Base-by-base conservation (phyloP, 2,888 invertebrate species). In the Drosophila monieri region DNA sequence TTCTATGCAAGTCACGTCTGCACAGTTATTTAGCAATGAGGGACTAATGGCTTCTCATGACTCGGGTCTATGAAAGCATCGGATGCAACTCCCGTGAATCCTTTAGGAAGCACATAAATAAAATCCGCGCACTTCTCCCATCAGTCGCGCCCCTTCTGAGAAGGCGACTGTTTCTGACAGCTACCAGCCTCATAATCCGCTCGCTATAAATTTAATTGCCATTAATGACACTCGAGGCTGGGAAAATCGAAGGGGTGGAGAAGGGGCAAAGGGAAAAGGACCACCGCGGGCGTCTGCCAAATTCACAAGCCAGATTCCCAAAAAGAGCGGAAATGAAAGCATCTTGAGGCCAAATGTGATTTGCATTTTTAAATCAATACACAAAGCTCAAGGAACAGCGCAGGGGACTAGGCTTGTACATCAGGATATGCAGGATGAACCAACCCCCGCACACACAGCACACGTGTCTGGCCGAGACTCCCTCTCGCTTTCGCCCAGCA, bases 281-380 rank as follows among this genome's bases (percentile, higher is more conserved):
- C 23, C 27, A n/a, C 55, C 55, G 54, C 66, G 47, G 65, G 62
- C 62, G 65, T 18, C 77, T 80, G 81, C 70, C 76, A 81, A 66
- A 66, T 18, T 46, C 74, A 87, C 39, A 47, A 44, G 59, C 27
- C 27, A 27, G 27, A 27, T 27, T 27, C 52, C 49, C 41, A 12
- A 68, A 55, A 39, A 44, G 37, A 72, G 46, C 80, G 80, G 78
- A 85, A 88, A 83, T 77, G 72, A 76, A 85, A 86, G 78, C 70
- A 79, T 83, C 88, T 88, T 81, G 73, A 77, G 88, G 88, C 76
- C 21, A 76, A 70, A 88, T 77, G 78, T 73, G 85, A 85, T 88
- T 88, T 88, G 88, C 81, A 86, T 88, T 85, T 83, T 84, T 84
- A 79, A 85, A 85, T 84, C 84, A 77, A 80, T 70, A 71, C 74